phyloP scores from a whole-genome alignment of 1,140 invertebrate species.

The Drosophila grimshawi region DNA sequence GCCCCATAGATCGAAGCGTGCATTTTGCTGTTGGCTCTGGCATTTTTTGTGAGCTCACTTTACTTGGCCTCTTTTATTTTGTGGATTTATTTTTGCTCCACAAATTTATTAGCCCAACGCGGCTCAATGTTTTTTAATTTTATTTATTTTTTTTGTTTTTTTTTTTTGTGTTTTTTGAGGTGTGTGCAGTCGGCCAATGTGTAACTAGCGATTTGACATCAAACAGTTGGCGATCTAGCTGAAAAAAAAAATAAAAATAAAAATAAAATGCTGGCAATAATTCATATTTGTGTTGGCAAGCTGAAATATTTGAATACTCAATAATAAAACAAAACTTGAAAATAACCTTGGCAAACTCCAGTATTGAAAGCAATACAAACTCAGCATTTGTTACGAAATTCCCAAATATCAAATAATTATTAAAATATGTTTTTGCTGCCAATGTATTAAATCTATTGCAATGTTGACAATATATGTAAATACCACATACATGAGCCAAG shows the following conservation, averaged over 20 bases:
- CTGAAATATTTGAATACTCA: not conserved
- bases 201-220: not conserved
- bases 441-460: too few species aligned
- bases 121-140: constrained; percentile 23
- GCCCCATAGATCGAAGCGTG: constrained; percentile 6
- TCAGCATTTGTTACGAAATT: too few species aligned
- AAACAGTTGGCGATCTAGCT: constrained; percentile 6
- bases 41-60: constrained; percentile 58
- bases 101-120: constrained; percentile 34
- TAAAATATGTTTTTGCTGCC: too few species aligned
- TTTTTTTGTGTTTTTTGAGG: constrained; percentile 9
- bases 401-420: too few species aligned
- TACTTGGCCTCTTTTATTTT: constrained; percentile 24
- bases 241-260: too few species aligned
- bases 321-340: too few species aligned
- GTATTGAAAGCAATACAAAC: too few species aligned
- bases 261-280: not conserved
- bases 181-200: constrained; percentile 17
- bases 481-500: too few species aligned
- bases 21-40: constrained; percentile 35
- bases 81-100: constrained; percentile 15
- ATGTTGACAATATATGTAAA: too few species aligned
- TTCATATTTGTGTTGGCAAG: not conserved
- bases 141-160: too few species aligned
- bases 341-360: too few species aligned